Evolutionary conservation across 2,797 vertebrate species (phyloP).

Genomic region (Ptychadena robeensis): DNA sequence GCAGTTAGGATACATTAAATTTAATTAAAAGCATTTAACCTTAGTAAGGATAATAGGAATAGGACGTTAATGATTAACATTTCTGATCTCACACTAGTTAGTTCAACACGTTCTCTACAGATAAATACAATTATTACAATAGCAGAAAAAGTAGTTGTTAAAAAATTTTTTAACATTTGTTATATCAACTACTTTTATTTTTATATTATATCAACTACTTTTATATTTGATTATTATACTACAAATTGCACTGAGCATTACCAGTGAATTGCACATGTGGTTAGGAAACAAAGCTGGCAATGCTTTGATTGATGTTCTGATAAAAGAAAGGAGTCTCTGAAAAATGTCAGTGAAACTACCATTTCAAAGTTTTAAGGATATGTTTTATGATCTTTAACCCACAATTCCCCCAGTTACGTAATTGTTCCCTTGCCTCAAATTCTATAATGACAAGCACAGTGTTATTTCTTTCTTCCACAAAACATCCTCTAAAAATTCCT

Average conservation of each 20-base stretch:
- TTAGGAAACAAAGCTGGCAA: background rate
- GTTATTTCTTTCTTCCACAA: constrained; percentile 19
- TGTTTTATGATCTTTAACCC: background rate
- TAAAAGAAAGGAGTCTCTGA: background rate
- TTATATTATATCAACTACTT: no score
- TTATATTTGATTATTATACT: background rate
- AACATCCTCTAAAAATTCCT: constrained; percentile 34
- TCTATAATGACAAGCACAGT: background rate
- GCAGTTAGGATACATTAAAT: no score
- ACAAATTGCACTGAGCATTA: background rate
- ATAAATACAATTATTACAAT: no score
- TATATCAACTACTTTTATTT: no score
- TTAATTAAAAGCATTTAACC: no score
- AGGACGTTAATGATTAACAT: no score
- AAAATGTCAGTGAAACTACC: background rate
- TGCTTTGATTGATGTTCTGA: background rate
- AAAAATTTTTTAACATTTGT: no score
- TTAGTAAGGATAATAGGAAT: no score
- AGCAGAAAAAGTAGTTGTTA: no score
- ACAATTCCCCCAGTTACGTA: background rate
- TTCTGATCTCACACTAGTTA: no score
- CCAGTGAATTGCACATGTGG: background rate
- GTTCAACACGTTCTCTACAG: no score
- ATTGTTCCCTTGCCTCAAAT: background rate
- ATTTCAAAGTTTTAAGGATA: background rate